Evolutionary conservation across 2,888 invertebrate genomes (phyloP).

Genomic region (Metallyticus violacea): DNA sequence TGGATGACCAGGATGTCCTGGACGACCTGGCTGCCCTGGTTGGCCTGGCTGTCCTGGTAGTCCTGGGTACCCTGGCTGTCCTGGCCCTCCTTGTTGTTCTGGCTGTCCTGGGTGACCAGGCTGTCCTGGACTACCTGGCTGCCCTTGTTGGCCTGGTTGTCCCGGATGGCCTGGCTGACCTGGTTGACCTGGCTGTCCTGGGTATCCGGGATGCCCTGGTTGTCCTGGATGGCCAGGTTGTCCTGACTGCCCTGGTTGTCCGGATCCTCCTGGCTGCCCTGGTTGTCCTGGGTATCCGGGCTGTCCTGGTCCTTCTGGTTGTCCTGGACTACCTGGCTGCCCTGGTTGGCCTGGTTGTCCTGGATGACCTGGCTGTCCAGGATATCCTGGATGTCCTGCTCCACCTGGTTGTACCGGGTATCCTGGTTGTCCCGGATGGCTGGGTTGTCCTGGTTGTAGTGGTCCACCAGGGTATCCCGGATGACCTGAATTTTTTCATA

Average conservation of each 20-base stretch:
- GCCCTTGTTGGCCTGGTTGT: constrained; percentile 32
- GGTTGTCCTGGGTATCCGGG: constrained; percentile 9
- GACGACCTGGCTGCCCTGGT: constrained; percentile 31
- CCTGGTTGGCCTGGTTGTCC: constrained; percentile 29
- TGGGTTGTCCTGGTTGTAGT: constrained; percentile 27
- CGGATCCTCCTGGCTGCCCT: constrained; percentile 20
- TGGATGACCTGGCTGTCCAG: constrained; percentile 25
- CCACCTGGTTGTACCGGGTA: constrained; percentile 26
- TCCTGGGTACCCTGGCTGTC: constrained; percentile 30
- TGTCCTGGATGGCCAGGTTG: constrained; percentile 21
- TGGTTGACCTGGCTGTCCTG: constrained; percentile 35
- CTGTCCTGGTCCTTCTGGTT: constrained; percentile 24
- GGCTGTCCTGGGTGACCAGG: constrained; percentile 21
- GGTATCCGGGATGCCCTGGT: constrained; percentile 31
- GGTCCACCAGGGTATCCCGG: constrained; percentile 32
- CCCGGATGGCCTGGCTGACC: constrained; percentile 18
- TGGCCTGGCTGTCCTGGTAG: constrained; percentile 20
- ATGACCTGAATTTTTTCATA: too few relatives aligned
- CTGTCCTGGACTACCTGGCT: constrained; percentile 18
- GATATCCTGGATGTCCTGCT: constrained; percentile 32
- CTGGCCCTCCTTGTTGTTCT: constrained; percentile 22
- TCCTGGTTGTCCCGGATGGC: constrained; percentile 26
- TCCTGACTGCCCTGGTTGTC: constrained; percentile 30
- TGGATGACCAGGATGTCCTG: constrained; percentile 13
- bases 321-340: constrained; percentile 20